Conservation (phyloP, 2,888 invertebrate species). For the Stegophylla sp. region DNA sequence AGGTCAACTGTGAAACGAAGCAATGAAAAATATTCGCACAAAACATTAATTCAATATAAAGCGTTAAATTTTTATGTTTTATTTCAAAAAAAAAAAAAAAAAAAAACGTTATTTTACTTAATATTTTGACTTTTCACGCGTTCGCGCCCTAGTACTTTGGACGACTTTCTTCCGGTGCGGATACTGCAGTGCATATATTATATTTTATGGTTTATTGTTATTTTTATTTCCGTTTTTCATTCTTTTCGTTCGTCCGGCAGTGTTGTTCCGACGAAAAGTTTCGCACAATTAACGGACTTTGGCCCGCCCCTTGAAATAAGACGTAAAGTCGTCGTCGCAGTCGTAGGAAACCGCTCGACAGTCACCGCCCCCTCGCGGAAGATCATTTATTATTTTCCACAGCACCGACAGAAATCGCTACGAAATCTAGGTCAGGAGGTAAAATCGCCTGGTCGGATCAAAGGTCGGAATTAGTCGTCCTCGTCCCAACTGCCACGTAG, state of each 20-base stretch:
- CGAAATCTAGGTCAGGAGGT: neutral
- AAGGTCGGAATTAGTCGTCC: neutral
- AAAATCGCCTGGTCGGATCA: neutral
- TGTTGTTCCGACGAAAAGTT: neutral
- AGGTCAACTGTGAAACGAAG: too few relatives aligned
- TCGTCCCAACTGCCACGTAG: neutral
- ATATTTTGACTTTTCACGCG: neutral
- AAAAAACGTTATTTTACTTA: too few relatives aligned
- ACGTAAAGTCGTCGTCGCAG: neutral
- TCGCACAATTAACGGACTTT: neutral
- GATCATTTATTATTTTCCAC: constrained; percentile 6
- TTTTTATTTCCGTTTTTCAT: neutral
- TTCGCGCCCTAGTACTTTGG: neutral
- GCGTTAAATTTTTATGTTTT: too few relatives aligned
- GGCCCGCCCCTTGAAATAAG: neutral
- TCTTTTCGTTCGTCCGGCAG: neutral
- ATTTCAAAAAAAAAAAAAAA: too few relatives aligned
- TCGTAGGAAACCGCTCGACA: neutral
- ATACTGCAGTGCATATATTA: neutral
- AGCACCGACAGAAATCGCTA: neutral
- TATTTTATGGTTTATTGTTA: neutral
- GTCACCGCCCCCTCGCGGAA: neutral
- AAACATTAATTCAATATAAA: too few relatives aligned
- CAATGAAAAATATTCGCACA: too few relatives aligned
- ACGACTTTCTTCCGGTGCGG: neutral